Evolutionary conservation across 2,888 invertebrate species (phyloP), one percentile per base, ranked within the genome.

Genomic region (Drosophila percnosoma): DNA sequence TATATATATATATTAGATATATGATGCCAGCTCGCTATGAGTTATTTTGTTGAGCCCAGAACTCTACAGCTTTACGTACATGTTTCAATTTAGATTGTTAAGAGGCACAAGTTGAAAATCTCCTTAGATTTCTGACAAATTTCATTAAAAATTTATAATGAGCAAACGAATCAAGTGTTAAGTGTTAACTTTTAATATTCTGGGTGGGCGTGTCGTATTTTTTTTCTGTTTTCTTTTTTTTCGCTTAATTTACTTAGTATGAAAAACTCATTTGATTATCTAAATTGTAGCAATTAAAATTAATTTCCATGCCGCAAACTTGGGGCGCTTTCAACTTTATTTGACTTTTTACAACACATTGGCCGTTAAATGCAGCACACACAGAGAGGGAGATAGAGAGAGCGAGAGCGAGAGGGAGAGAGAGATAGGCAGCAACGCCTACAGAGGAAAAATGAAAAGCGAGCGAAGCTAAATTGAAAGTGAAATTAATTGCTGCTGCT

Each of bases 211-310:
- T 48, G 77, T 62, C 61, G 48, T 53, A 52, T 48, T 59, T 63
- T 67, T 67, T 64, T 27, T 27, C 27, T 27, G 63, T 64, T 52
- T 66, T 66, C 64, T 64, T 68, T 64, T 52, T 66, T 68, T 66
- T 67, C 55, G 68, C 70, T 80, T 84, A 82, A 82, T 84, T 83
- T 74, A 81, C 79, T 73, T 74, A 64, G 65, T 80, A 84, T 77
- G 73, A 68, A 73, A 87, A 87, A 83, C 75, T 86, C 82, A 87
- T 86, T 87, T 78, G 87, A 88, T 89, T 86, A 89, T 89, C 87
- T 89, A 87, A 87, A 89, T 87, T 84, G 75, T 73, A 69, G 86
- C 79, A 87, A 89, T 89, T 89, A 89, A 89, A 87, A 79, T 75
- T 87, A 89, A 89, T 89, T 89, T 87, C 77, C 87, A 83, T 80